Evolutionary conservation across 1,140 invertebrate genomes (phyloP).

Genomic region (Leptinotarsa lineolata): DNA sequence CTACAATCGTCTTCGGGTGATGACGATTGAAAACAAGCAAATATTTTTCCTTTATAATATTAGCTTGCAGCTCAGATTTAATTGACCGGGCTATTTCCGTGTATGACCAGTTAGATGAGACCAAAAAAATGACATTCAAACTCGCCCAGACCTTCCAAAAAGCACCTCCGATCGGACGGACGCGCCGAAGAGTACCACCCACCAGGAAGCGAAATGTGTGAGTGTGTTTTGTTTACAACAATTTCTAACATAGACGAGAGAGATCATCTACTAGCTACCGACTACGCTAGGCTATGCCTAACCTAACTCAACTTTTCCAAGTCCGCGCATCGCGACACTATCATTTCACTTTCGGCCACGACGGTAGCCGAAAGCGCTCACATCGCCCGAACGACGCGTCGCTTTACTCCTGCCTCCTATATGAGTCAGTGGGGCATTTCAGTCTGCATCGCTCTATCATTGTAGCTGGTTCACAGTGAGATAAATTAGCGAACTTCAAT

Average conservation of each 20-base stretch:
- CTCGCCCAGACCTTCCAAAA: neutral
- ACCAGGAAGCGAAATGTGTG: constrained; percentile 18
- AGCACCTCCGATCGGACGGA: neutral
- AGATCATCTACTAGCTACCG: constrained; percentile 21
- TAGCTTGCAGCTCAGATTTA: too few species aligned
- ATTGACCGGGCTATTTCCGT: too few species aligned
- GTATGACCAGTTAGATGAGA: too few species aligned
- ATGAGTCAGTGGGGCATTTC: constrained; percentile 31
- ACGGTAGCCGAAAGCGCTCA: constrained; percentile 12
- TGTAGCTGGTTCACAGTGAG: neutral
- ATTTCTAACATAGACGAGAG: constrained; percentile 22
- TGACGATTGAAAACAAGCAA: too few species aligned
- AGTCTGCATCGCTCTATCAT: constrained; percentile 11
- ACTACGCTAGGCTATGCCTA: constrained; percentile 24
- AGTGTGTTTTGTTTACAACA: constrained; percentile 23
- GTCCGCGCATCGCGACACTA: constrained; percentile 21
- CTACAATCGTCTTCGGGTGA: too few species aligned
- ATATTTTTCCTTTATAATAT: too few species aligned
- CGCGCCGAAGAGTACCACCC: constrained; percentile 19
- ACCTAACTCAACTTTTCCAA: constrained; percentile 32
- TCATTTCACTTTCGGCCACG: constrained; percentile 30
- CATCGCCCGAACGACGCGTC: neutral
- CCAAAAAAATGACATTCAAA: neutral
- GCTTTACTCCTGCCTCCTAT: constrained; percentile 13
- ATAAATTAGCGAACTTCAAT: neutral